A percentile compares a stretch with the other conserved stretches of the same genome.
Conservation (phyloP, 2,797 vertebrate genomes). For the Simalia tracyae region DNA sequence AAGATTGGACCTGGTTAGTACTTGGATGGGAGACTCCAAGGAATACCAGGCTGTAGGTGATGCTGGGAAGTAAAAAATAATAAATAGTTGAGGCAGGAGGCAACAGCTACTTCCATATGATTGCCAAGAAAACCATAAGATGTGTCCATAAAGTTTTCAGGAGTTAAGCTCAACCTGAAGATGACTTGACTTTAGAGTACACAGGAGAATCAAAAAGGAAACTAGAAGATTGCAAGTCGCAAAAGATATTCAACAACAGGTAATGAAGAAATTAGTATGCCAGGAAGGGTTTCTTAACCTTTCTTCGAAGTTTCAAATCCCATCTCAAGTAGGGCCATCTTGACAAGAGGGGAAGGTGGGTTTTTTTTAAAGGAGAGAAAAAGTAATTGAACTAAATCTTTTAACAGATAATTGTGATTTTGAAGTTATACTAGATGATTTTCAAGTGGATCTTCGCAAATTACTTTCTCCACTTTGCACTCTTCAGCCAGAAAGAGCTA, state of each 20-base stretch:
- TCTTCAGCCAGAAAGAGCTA: conserved; percentile 44
- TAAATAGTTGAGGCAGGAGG: too few species aligned
- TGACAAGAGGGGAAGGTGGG: conserved; percentile 53
- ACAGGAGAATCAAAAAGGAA: conserved; percentile 38
- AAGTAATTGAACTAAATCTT: conserved; percentile 73
- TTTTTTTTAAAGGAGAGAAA: conserved; percentile 26
- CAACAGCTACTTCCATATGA: too few species aligned
- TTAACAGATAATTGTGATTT: conserved; percentile 72
- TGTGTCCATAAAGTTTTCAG: neutral
- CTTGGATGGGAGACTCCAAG: too few species aligned
- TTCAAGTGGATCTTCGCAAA: conserved; percentile 70
- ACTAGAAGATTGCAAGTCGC: conserved; percentile 23
- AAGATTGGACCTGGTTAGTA: too few species aligned
- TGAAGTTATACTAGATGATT: conserved; percentile 66
- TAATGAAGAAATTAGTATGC: conserved; percentile 67
- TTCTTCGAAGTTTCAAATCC: conserved; percentile 59
- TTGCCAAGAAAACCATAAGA: neutral
- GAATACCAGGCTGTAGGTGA: too few species aligned
- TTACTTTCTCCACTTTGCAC: conserved; percentile 61
- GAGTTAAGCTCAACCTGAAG: neutral
- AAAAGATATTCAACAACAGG: conserved; percentile 42
- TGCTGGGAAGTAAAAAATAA: too few species aligned
- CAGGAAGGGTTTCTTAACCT: conserved; percentile 53
- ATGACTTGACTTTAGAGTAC: neutral
- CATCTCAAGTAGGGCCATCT: conserved; percentile 60